Base-by-base conservation (phyloP, 1,140 invertebrate genomes). In the Semibalanus balanoides region DNA sequence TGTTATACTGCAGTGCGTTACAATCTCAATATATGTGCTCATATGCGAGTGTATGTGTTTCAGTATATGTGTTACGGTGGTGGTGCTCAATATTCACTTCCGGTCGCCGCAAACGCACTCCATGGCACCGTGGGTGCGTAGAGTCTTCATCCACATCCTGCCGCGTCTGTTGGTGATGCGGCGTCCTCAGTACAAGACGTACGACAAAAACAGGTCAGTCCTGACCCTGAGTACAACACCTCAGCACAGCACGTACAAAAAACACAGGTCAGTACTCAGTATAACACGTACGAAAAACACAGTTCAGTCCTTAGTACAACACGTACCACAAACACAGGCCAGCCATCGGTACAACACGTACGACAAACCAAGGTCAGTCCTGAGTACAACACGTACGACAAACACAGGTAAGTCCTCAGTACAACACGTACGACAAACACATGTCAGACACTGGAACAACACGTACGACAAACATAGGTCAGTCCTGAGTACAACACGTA, bases 101-200 rank as follows among this genome's bases (percentile, higher is more conserved):
- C 91, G 96, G 64, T 96, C 95, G 43, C 94, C 96, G 17, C 93
- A 96, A 82, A 98, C 94, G 19, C 94, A 97, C 85, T 89, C 88
- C 83, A 97, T 97, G 94, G 91, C 94, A 28, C 93, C 93, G 0
- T 97, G 94, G 95, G 93, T 96, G n/a, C 90, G 93, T 76, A 86
- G 92, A 76, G 91, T 96, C 51, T 97, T 97, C 83, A 93, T 97
- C 74, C 92, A 95, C 82, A 92, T 96, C 80, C 87, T 97, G 74
- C 94, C 95, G 11, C 87, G 92, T 78, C 86, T 94, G 73, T 85
- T 95, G 74, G 90, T 92, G 43, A 94, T 95, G 88, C 88, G 90
- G 79, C 87, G 92, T 80, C 92, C 92, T 3, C 90, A 92, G 77
- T 93, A 93, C 82, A 90, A 90, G 7, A 64, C 51, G 9, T 64